Evolutionary conservation across 2,113 vertebrate species (phyloP).

Genomic region (Columbina picui): DNA sequence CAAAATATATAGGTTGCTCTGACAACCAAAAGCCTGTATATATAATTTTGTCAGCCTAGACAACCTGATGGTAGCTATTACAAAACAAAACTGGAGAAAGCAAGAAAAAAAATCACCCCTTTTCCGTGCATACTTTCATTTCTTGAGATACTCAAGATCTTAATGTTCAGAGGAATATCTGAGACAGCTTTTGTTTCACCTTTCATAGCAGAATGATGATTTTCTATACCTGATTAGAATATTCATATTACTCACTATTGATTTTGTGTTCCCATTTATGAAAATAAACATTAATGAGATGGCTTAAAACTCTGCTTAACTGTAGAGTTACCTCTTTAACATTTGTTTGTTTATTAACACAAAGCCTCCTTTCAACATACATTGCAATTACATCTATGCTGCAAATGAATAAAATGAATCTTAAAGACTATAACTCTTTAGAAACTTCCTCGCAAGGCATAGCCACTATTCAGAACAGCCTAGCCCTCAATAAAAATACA

Average conservation of each 20-base stretch:
- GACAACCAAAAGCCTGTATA: constrained; percentile 35
- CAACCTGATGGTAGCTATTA: background rate
- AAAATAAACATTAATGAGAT: background rate
- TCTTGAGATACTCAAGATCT: background rate
- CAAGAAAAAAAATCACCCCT: background rate
- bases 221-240: background rate
- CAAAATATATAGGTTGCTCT: constrained; percentile 27
- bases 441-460: background rate
- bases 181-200: background rate
- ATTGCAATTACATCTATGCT: background rate
- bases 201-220: background rate
- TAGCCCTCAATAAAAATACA: background rate
- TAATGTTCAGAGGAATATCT: background rate
- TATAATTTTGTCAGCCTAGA: constrained; percentile 10
- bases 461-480: background rate
- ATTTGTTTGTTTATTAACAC: background rate
- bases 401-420: background rate
- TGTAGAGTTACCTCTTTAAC: background rate
- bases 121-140: background rate
- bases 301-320: background rate
- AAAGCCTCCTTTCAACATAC: background rate
- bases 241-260: background rate
- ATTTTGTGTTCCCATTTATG: background rate
- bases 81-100: background rate
- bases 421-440: background rate